Base-by-base conservation (phyloP, 92 coral and sea anemone genomes). In the Zoanthus sociatus region DNA sequence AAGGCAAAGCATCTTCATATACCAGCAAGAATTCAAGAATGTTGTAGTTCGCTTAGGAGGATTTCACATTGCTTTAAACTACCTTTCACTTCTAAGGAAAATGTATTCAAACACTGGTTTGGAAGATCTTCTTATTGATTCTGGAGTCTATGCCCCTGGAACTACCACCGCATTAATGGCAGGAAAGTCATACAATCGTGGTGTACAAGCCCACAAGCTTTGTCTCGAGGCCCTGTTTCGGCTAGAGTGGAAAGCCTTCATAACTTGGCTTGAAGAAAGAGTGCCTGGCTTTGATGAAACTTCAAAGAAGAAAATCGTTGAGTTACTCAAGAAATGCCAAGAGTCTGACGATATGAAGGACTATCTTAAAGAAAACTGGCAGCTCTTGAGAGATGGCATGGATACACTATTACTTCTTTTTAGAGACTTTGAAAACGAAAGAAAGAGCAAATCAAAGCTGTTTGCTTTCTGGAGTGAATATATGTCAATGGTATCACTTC, bases 141-240 rank as follows among this genome's bases (percentile, higher is more conserved):
- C 93, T 50, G 95, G 95, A 8, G 91, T 92, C 26, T 89, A 90
- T 30, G 91, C 92, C 26, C 84, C 89, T 56, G 92, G 94, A 10
- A 66, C 91, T 11, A 88, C 93, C 14, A 16, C 92, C 15, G 87
- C 93, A 31, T n/a, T 94, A 54, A 87, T 90, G 91, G 79, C 54
- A 50, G 94, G 90, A 69, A 91, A 94, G 54, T 91, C 91, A 3
- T 94, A 94, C 90, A 94, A 90, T 77, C 85, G 93, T 33, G 95
- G 95, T 4, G 76, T 94, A 0, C 72, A 94, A 44, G 94, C 95
- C 21, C 98, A 91, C 88, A 94, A 94, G 91, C 88, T 94, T 21
- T 75, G 71, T 54, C 48, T 89, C 10, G 95, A 92, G 74, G 95
- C 88, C 68, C 89, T 94, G 33, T 87, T 94, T 71, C 94, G 92